A percentile compares a stretch with the other conserved stretches of the same genome.
Conservation (phyloP, 1,140 invertebrate species). For the Eumeta japonica region DNA sequence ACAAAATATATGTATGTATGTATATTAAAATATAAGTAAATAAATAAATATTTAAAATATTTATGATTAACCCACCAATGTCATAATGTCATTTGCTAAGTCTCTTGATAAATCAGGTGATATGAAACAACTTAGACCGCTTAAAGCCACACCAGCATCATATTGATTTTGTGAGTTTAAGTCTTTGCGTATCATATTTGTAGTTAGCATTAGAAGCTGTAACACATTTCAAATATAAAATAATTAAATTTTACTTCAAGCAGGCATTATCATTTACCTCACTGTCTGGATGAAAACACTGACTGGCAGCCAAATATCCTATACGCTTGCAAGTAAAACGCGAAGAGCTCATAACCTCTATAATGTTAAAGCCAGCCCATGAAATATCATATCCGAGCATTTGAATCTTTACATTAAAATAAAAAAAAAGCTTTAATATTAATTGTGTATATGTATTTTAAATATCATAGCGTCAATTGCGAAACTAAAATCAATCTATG, state of each 20-base stretch:
- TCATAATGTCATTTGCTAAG: constrained; percentile 95
- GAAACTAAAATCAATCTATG: no score
- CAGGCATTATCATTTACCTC: no score
- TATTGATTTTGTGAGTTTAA: constrained; percentile 94
- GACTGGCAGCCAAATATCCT: constrained; percentile 92
- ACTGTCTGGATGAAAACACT: constrained; percentile 93
- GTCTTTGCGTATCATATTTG: constrained; percentile 98
- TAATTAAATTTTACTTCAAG: no score
- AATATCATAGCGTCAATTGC: no score
- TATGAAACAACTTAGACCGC: constrained; percentile 91
- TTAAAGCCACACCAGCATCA: constrained; percentile 91
- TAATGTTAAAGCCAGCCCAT: constrained; percentile 97
- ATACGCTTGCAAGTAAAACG: constrained; percentile 95
- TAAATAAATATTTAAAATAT: no score
- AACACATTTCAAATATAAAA: no score
- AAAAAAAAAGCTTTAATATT: no score
- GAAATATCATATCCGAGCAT: constrained; percentile 98
- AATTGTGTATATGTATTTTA: no score
- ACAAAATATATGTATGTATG: no score
- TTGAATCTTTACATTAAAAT: constrained; percentile 92
- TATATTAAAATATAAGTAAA: no score
- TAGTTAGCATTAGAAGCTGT: constrained; percentile 94
- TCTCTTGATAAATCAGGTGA: constrained; percentile 89
- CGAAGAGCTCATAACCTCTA: constrained; percentile 96
- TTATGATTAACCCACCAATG: constrained; percentile 65